Evolutionary conservation across 2,888 invertebrate species (phyloP).

Genomic region (Peribatodes rhomboidaria): DNA sequence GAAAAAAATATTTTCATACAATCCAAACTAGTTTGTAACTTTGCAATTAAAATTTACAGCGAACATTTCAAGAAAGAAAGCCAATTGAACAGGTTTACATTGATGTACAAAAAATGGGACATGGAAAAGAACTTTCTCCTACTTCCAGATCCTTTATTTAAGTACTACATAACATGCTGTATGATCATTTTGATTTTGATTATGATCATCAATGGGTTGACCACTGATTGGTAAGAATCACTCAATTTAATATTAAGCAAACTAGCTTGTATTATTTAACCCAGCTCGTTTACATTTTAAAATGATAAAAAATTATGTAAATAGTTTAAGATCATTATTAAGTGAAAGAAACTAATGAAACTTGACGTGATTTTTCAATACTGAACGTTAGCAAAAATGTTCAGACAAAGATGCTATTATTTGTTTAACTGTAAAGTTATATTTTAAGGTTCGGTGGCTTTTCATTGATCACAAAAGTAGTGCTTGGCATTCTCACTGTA

Average conservation of each 20-base stretch:
- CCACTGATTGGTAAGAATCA: constrained; percentile 72
- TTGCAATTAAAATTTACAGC: constrained; percentile 75
- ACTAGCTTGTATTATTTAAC: not conserved
- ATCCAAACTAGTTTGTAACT: not conserved
- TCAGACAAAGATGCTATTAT: not conserved
- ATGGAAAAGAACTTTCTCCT: constrained; percentile 90
- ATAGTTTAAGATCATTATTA: too few species aligned
- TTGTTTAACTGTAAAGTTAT: not conserved
- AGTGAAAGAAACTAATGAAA: too few species aligned
- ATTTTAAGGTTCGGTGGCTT: constrained; percentile 69
- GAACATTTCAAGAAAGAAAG: constrained; percentile 88
- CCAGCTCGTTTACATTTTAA: not conserved
- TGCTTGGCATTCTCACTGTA: constrained; percentile 60
- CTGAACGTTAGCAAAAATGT: too few species aligned
- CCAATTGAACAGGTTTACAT: constrained; percentile 84
- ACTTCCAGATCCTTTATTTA: constrained; percentile 94
- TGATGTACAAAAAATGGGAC: constrained; percentile 82
- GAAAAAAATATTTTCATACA: too few species aligned
- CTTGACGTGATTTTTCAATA: too few species aligned
- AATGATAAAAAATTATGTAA: too few species aligned
- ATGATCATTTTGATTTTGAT: constrained; percentile 71
- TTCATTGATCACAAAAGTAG: constrained; percentile 67
- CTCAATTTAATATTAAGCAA: not conserved
- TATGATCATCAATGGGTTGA: constrained; percentile 71
- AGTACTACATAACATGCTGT: constrained; percentile 88